Conservation (phyloP, 2,797 vertebrate species). For the Chrosomus eos region DNA sequence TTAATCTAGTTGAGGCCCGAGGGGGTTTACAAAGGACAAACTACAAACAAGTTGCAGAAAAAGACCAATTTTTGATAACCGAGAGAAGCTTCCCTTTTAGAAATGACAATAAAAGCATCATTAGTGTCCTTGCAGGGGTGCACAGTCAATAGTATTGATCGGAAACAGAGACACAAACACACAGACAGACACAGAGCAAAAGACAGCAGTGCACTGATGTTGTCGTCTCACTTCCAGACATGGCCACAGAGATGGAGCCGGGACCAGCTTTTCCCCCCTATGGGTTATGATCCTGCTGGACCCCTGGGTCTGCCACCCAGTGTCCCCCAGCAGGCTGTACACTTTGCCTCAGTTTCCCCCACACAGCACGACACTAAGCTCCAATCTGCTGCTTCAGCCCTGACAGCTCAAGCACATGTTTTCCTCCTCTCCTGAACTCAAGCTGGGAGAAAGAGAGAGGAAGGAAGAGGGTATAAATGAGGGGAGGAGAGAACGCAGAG, state of each 20-base stretch:
- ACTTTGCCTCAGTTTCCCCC: conserved; percentile 38
- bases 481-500: conserved; percentile 9
- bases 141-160: conserved; percentile 43
- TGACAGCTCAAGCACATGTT: conserved; percentile 51
- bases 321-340: conserved; percentile 43
- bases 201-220: conserved; percentile 12
- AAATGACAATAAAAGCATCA: conserved; percentile 40
- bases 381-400: conserved; percentile 45
- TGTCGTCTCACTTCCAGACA: conserved; percentile 16
- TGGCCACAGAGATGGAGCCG: background rate
- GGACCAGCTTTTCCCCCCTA: conserved; percentile 19
- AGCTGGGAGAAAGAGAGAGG: conserved; percentile 21
- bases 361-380: conserved; percentile 46
- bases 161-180: conserved; percentile 36
- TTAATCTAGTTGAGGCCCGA: conserved; percentile 12
- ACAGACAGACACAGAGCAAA: conserved; percentile 29
- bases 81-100: conserved; percentile 26
- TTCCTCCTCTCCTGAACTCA: conserved; percentile 10
- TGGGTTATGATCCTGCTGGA: conserved; percentile 43
- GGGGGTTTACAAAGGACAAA: conserved; percentile 37
- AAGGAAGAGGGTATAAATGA: conserved; percentile 16
- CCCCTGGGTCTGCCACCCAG: conserved; percentile 42
- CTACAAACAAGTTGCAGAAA: conserved; percentile 43
- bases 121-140: conserved; percentile 41
- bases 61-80: conserved; percentile 36